A percentile compares a stretch with the other conserved stretches of the same genome.
These are phyloP conservation scores for Cheumatopsyche charites DNA, from an alignment of 1,140 invertebrate species.

Conservation along the genomic window DNA sequence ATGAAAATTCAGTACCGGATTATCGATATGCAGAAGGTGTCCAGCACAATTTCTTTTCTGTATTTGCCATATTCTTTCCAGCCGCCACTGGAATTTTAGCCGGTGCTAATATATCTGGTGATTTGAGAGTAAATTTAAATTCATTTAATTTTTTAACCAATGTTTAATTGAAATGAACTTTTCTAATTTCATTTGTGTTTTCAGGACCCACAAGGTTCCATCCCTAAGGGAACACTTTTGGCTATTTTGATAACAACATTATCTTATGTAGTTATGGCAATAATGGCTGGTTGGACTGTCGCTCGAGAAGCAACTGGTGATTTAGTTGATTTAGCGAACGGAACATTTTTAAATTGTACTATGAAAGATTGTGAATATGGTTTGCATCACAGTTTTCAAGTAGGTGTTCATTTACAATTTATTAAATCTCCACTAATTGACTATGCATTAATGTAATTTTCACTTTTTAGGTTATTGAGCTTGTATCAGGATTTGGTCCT, in stretches of 20 bases:
- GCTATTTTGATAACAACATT: conserved; percentile 85
- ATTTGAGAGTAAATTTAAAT: conserved; percentile 72
- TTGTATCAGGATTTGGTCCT: conserved; percentile 87
- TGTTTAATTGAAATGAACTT: neutral
- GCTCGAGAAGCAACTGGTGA: conserved; percentile 78
- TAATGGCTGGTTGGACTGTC: conserved; percentile 76
- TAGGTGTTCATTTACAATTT: too few relatives aligned
- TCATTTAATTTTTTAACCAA: conserved; percentile 32
- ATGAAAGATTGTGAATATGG: conserved; percentile 71
- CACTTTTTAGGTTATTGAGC: conserved; percentile 81
- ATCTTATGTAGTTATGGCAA: conserved; percentile 83
- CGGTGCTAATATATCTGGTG: conserved; percentile 93
- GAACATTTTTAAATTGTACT: conserved; percentile 61
- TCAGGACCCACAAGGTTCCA: conserved; percentile 89
- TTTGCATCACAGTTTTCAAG: conserved; percentile 82
- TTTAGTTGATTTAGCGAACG: conserved; percentile 61
- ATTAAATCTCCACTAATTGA: neutral
- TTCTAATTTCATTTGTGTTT: conserved; percentile 41
- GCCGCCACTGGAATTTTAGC: conserved; percentile 95
- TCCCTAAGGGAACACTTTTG: conserved; percentile 88
- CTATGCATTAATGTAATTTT: conserved; percentile 21
- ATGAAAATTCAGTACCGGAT: conserved; percentile 76
- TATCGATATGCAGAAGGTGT: conserved; percentile 73
- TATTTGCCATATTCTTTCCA: conserved; percentile 96
- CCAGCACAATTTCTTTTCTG: conserved; percentile 89